Conservation (phyloP, 2,888 invertebrate species). For the Nipponacmea schrenckii region DNA sequence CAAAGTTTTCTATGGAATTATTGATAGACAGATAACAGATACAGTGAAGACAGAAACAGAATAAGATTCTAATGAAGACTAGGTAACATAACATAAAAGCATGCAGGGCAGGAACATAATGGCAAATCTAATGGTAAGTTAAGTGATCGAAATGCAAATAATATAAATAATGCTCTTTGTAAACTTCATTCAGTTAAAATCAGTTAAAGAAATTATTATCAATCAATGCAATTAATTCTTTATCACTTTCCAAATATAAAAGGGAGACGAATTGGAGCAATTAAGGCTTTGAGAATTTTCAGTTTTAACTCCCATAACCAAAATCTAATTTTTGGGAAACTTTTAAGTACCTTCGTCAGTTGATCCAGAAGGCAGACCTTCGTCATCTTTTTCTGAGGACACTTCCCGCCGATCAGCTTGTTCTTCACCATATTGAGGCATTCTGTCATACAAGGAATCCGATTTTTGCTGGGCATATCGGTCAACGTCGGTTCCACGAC, state of each 20-base stretch:
- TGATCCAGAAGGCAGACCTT: background rate
- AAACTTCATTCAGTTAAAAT: too few relatives aligned
- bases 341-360: background rate
- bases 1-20: too few relatives aligned
- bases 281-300: too few relatives aligned
- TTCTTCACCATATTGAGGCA: constrained; percentile 1
- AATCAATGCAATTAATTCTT: too few relatives aligned
- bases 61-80: too few relatives aligned
- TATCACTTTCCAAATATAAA: background rate
- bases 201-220: too few relatives aligned
- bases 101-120: too few relatives aligned
- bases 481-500: background rate
- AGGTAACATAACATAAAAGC: too few relatives aligned
- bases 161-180: background rate
- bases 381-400: background rate
- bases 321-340: background rate
- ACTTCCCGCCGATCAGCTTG: background rate
- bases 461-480: background rate
- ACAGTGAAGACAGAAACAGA: too few relatives aligned
- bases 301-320: background rate
- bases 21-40: too few relatives aligned
- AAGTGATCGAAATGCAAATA: background rate
- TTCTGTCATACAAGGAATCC: background rate
- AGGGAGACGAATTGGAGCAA: background rate
- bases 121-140: too few relatives aligned